These are phyloP conservation scores for Lasioglossum morio DNA, from an alignment of 2,888 invertebrate species.

Conservation along the genomic window DNA sequence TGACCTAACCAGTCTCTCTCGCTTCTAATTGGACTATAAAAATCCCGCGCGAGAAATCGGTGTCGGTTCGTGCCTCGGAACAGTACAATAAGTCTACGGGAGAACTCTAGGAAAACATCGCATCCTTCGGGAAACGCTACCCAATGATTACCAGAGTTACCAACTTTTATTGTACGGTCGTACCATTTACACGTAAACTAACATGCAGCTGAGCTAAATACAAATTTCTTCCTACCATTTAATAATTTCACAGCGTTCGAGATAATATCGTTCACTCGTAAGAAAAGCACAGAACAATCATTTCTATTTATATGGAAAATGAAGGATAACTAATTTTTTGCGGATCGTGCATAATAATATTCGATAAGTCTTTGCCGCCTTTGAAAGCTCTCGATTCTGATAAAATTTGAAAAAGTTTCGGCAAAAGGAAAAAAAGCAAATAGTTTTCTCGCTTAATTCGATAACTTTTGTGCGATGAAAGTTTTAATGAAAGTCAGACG, in stretches of 20 bases:
- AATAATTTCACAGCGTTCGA: too few relatives aligned
- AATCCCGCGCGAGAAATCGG: slow-evolving; percentile 8
- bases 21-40: slow-evolving; percentile 19
- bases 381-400: background rate
- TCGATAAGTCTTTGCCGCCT: too few relatives aligned
- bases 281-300: too few relatives aligned
- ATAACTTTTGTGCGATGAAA: background rate
- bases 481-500: background rate
- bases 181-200: background rate
- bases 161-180: background rate
- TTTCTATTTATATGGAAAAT: too few relatives aligned
- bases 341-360: too few relatives aligned
- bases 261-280: too few relatives aligned
- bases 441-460: background rate
- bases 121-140: background rate
- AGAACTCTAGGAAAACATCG: background rate
- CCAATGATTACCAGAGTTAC: background rate
- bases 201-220: too few relatives aligned
- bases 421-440: background rate
- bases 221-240: too few relatives aligned
- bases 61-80: background rate
- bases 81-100: background rate
- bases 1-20: slow-evolving; percentile 15
- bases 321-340: too few relatives aligned
- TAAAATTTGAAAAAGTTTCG: background rate